Evolutionary conservation across 2,797 vertebrate species (phyloP), one percentile per base, ranked within the genome.

Genomic region (Centropyge bicolor): DNA sequence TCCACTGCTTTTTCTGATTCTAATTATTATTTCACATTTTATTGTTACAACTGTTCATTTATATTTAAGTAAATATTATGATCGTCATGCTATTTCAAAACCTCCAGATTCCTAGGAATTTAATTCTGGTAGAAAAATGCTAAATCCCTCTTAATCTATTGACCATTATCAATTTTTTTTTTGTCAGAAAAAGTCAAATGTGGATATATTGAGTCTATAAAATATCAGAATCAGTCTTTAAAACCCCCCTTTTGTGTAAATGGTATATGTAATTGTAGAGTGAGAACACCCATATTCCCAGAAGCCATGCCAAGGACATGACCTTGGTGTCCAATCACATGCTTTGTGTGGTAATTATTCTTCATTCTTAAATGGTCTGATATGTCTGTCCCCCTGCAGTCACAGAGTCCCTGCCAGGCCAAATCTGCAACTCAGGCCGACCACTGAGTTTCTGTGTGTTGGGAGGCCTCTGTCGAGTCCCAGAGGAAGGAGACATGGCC

Each of bases 401-500:
- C 81, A 82, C 75, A 84, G 75, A 79, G 86, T 90, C 89, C 81
- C 73, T 31, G 62, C 87, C 80, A 86, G 85, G 66, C 65, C 48
- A 56, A 10, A 76, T 69, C 79, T 66, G 65, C 74, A 68, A 76
- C 75, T 67, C 82, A 56, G 84, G 80, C 72, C 69, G 52, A 79
- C 74, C 83, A 86, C 86, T 93, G 88, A 93, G 86, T 87, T 61
- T n/a, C 62, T 45, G 40, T 86, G 80, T 81, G 61, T 56, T 7
- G 45, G 71, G 73, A 95, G 95, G 94, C 85, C 90, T 85, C 72
- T 56, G 74, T 84, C 75, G 78, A 72, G 67, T 89, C 92, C 93
- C 85, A 90, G 95, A 66, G 61, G 90, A 93, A 83, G 65, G 43
- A 82, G 78, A 83, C 81, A 99, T 99, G 98, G 97, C 97, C 90